Percentiles rank a stretch among this genome's conserved stretches.
Conservation (phyloP, 2,888 invertebrate genomes). For the Buathra laborator region DNA sequence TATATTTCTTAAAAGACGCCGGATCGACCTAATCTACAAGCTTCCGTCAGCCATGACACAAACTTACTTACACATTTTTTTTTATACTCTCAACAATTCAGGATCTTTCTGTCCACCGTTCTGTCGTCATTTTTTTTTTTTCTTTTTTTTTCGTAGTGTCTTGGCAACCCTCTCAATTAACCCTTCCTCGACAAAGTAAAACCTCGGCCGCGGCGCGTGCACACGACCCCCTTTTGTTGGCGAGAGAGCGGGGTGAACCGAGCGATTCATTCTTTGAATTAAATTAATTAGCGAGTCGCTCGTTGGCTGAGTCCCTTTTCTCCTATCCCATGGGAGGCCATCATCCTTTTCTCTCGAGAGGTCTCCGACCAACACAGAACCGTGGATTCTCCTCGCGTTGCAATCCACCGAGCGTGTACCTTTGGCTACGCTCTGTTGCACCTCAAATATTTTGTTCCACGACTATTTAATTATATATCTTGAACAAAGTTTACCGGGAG, state of each 20-base stretch:
- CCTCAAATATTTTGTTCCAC: conserved; percentile 44
- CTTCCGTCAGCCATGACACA: not conserved
- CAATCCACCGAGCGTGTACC: conserved; percentile 21
- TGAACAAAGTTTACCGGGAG: conserved; percentile 25
- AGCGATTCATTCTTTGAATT: conserved; percentile 67
- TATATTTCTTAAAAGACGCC: conserved; percentile 11
- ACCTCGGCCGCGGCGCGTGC: conserved; percentile 17
- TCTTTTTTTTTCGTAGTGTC: conserved; percentile 23
- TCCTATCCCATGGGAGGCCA: conserved; percentile 29
- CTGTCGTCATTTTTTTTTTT: not conserved
- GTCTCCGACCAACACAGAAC: conserved; percentile 6
- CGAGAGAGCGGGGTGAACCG: conserved; percentile 59
- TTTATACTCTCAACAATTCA: not conserved
- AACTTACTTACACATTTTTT: not conserved
- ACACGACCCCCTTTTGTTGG: conserved; percentile 48
- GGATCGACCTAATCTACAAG: not conserved
- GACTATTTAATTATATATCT: conserved; percentile 51
- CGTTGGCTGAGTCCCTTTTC: conserved; percentile 44
- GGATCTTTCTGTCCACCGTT: conserved; percentile 6
- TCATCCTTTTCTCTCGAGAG: conserved; percentile 33
- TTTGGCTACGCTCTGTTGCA: conserved; percentile 33
- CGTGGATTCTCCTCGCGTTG: conserved; percentile 25
- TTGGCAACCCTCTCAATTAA: conserved; percentile 59
- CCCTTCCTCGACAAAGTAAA: conserved; percentile 1
- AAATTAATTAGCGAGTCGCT: conserved; percentile 65